A percentile compares a stretch with the other conserved stretches of the same genome.
phyloP scores from a whole-genome alignment of 1,140 invertebrate genomes.

The Cyclargus thomasi region DNA sequence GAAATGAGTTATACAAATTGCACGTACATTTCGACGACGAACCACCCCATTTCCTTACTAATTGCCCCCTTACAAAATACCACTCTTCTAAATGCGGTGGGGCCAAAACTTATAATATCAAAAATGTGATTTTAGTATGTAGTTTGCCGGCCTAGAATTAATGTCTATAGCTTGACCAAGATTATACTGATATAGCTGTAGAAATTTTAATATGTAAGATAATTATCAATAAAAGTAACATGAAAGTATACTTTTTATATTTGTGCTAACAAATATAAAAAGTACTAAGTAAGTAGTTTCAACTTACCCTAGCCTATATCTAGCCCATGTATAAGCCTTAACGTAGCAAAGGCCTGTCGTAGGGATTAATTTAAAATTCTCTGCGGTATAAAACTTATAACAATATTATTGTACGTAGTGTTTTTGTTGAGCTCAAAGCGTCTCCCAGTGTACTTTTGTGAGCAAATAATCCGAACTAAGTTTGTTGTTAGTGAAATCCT shows the following conservation, averaged over 20 bases:
- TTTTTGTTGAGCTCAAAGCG: neutral
- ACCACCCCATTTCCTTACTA: conserved; percentile 11
- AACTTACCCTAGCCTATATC: no score
- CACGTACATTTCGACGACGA: conserved; percentile 11
- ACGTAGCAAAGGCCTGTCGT: no score
- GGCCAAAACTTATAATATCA: neutral
- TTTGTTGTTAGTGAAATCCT: neutral
- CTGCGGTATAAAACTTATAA: neutral
- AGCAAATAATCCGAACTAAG: neutral
- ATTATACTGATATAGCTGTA: no score
- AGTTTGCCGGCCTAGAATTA: neutral
- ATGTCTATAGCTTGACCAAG: no score
- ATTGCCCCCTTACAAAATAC: conserved; percentile 6
- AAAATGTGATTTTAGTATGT: neutral
- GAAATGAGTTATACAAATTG: conserved; percentile 14
- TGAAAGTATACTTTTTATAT: no score
- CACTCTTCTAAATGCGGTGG: neutral
- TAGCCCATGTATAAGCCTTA: no score
- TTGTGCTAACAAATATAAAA: no score
- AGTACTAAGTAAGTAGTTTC: no score
- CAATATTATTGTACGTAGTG: neutral
- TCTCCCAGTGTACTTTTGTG: neutral
- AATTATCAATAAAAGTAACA: no score
- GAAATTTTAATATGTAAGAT: no score
- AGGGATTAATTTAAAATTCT: no score